A percentile compares a stretch with the other conserved stretches of the same genome.
These are phyloP conservation scores for Argya squamiceps DNA, from an alignment of 2,797 vertebrate genomes.

Conservation along the genomic window DNA sequence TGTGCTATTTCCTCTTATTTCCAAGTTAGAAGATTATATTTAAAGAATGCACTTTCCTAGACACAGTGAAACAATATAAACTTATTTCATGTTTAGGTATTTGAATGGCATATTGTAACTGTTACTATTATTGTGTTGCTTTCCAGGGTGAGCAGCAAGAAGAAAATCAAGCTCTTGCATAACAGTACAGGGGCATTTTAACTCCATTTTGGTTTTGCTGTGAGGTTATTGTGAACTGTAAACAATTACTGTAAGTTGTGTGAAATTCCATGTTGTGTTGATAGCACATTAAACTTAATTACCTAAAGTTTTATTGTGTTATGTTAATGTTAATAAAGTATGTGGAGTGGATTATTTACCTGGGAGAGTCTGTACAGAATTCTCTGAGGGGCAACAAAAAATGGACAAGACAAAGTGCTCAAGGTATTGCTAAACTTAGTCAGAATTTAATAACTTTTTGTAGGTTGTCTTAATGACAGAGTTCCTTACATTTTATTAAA, in stretches of 20 bases:
- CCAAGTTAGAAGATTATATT: background rate
- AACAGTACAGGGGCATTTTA: background rate
- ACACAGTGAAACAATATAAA: background rate
- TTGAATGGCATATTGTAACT: background rate
- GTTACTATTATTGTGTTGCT: background rate
- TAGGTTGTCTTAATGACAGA: background rate
- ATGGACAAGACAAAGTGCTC: background rate
- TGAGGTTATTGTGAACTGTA: conserved; percentile 10
- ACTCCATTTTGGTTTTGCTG: conserved; percentile 4
- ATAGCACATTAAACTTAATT: conserved; percentile 39
- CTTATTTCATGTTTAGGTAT: background rate
- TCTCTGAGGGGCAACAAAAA: background rate
- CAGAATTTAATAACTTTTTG: background rate
- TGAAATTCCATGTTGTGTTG: background rate
- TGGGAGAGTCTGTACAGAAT: background rate
- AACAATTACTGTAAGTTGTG: conserved; percentile 22
- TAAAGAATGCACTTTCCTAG: background rate
- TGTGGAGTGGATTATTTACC: background rate
- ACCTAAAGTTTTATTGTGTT: background rate
- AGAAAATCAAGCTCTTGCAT: background rate
- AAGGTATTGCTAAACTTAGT: background rate
- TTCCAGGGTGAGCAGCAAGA: conserved; percentile 43
- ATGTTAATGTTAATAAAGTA: background rate
- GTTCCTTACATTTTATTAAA: background rate
- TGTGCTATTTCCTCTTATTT: background rate